Base-by-base conservation (phyloP, 2,888 invertebrate species). In the Coelinius sp. region DNA sequence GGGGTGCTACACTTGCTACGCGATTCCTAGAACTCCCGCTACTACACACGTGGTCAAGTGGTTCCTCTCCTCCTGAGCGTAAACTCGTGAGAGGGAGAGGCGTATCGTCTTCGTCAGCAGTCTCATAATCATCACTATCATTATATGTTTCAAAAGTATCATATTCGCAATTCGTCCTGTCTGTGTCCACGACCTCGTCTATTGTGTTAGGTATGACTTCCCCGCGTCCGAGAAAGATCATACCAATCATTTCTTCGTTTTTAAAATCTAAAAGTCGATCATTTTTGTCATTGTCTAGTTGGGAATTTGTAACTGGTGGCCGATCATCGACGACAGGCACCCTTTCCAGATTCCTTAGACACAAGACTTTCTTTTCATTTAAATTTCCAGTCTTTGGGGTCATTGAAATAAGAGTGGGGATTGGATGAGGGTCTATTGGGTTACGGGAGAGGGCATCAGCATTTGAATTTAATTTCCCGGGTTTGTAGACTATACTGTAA, bases 381-480 rank as follows among this genome's bases (percentile, higher is more conserved):
- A 73, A 68, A 10, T 62, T 63, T 22, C 73, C 67, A 2, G 64
- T 52, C 38, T 75, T 75, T 17, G 27, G 62, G 74, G 41, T 74
- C 73, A 7, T 75, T 70, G 2, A 73, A 59, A 25, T 69, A 49
- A 7, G 64, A 67, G 4, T 69, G 38, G 44, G 71, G 59, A 17
- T 74, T 77, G 17, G 64, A 68, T 8, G 62, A 41, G 6, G 8
- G n/a, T 41, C 41, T 41, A 41, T 8, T 2, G 41, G 41, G 12
- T 41, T 41, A 12, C 41, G 12, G 41, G n/a, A 41, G 8, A 75
- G 46, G 2, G 73, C 75, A 17, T 75, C 75, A 1, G 69, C 75
- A 1, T 67, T 66, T 0, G 52, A 41, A 35, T 69, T 74, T 5
- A 14, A 6, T 53, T 38, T 65, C 3, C 73, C 65, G 1, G 64